These are phyloP conservation scores for Adoxophyes honmai DNA, from an alignment of 1,140 invertebrate species.

Conservation along the genomic window DNA sequence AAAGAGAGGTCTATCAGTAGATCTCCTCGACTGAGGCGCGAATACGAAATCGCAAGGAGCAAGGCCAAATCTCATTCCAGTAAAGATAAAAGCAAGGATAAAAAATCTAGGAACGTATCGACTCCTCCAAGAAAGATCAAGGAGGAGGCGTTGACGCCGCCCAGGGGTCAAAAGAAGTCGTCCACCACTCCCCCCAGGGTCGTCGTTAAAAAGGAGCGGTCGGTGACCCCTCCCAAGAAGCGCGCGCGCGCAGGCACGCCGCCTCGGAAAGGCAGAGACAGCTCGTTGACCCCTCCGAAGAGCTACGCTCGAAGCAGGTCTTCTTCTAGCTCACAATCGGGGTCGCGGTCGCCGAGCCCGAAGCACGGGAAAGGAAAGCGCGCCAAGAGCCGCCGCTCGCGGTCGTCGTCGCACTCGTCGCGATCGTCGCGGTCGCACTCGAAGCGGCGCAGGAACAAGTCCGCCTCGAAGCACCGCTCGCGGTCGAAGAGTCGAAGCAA, in stretches of 20 bases:
- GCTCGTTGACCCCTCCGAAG: slow-evolving; percentile 58
- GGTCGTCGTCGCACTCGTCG: slow-evolving; percentile 37
- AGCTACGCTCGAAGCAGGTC: slow-evolving; percentile 51
- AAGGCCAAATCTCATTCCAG: slow-evolving; percentile 36
- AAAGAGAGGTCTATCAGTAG: slow-evolving; percentile 30
- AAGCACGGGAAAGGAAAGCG: slow-evolving; percentile 36
- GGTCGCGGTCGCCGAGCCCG: slow-evolving; percentile 40
- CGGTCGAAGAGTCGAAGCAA: slow-evolving; percentile 42
- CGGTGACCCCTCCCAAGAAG: slow-evolving; percentile 26
- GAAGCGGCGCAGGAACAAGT: slow-evolving; percentile 37
- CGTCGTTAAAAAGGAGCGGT: not conserved
- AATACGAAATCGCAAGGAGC: slow-evolving; percentile 17
- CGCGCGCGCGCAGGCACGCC: slow-evolving; percentile 28
- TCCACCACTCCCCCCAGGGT: slow-evolving; percentile 38
- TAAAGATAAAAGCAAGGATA: slow-evolving; percentile 37
- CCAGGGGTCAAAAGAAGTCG: slow-evolving; percentile 36
- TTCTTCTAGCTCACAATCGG: slow-evolving; percentile 48
- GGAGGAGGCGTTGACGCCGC: slow-evolving; percentile 21
- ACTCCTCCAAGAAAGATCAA: slow-evolving; percentile 38
- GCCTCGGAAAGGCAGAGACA: slow-evolving; percentile 42
- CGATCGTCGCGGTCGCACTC: slow-evolving; percentile 37
- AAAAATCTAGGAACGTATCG: slow-evolving; percentile 30
- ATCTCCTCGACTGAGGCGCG: slow-evolving; percentile 26
- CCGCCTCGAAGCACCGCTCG: slow-evolving; percentile 36
- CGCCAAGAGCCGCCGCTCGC: slow-evolving; percentile 19